A percentile compares a stretch with the other conserved stretches of the same genome.
These are phyloP conservation scores for Patella vulgata DNA, from an alignment of 1,140 invertebrate genomes.

Conservation along the genomic window DNA sequence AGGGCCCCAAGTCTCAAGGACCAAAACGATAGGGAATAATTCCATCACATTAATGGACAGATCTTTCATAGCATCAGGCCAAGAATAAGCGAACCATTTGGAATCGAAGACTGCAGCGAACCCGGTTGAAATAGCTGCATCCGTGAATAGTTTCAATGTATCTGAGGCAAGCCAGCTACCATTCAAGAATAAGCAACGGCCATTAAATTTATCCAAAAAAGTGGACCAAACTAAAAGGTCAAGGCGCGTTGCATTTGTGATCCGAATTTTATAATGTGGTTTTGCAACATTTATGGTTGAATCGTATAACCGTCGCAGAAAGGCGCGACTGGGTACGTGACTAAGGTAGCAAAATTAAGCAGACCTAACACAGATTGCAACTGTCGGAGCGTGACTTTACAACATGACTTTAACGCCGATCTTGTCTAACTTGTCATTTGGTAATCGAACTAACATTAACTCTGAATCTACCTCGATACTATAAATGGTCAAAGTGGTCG, in stretches of 20 bases:
- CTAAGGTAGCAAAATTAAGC: conserved; percentile 23
- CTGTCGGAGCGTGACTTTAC: conserved; percentile 11
- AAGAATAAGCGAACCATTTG: conserved; percentile 12
- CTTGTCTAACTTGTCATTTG: conserved; percentile 19
- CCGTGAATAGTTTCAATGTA: conserved; percentile 19
- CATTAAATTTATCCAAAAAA: conserved; percentile 27
- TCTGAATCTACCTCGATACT: conserved; percentile 26
- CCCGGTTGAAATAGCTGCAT: conserved; percentile 18
- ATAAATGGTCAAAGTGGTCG: conserved; percentile 19
- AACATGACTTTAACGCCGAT: neutral
- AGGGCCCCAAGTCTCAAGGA: conserved; percentile 21
- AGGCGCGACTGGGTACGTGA: conserved; percentile 14
- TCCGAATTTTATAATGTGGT: conserved; percentile 16
- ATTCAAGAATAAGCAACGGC: conserved; percentile 11
- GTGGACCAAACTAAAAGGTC: conserved; percentile 22
- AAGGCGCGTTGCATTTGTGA: conserved; percentile 15
- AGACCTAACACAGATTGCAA: conserved; percentile 24
- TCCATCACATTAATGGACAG: conserved; percentile 22
- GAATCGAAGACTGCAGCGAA: conserved; percentile 14
- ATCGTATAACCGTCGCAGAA: conserved; percentile 19
- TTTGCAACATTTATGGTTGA: conserved; percentile 11
- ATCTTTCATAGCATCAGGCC: neutral
- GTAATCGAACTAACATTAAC: conserved; percentile 17
- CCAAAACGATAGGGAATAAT: conserved; percentile 29
- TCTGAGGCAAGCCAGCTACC: neutral